Base-by-base conservation (phyloP, 92 coral and sea anemone genomes). In the Umimayanthus kanabou region DNA sequence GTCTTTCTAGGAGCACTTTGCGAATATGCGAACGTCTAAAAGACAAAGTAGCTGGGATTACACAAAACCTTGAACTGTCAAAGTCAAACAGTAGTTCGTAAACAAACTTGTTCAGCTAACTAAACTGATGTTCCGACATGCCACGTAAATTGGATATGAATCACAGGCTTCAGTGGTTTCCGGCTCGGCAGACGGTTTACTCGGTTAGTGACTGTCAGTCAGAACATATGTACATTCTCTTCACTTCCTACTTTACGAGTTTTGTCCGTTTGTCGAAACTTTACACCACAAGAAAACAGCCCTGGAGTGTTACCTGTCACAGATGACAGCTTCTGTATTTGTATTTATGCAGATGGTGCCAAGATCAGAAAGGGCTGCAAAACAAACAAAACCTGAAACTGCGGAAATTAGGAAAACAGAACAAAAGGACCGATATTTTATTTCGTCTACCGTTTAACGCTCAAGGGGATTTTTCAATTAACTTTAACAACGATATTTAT, bases 321-420 rank as follows among this genome's bases (percentile, higher is more conserved):
- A 33, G 66, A 25, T 23, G 82, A 78, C 65, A 18, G 37, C 37
- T 33, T 33, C 37, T 33, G 37, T 39, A 50, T 78, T 26, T 78
- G 15, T 49, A 49, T 43, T 78, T 77, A 43, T 5, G 81, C 82
- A 47, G 82, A 43, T 16, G 65, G 22, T 53, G 18, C 47, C 82
- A 18, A 22, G n/a, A n/a, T n/a, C n/a, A n/a, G 4, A 39, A 2
- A 29, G 66, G 22, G 39, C 30, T 78, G 22, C 7, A 78, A 43
- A 2, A 18, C 66, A 78, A 78, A 78, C 82, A 78, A 26, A 20
- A 43, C 33, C 25, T 7, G 26, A 6, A 50, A 50, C 37, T n/a
- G 65, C 57, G 82, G 82, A 78, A 78, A 78, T 78, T 78, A 26
- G n/a, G 65, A 78, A 77, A 49, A 77, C 18, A 25, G 18, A 78